Conservation (phyloP, 2,113 vertebrate species). For the Microcebus griseorufus region DNA sequence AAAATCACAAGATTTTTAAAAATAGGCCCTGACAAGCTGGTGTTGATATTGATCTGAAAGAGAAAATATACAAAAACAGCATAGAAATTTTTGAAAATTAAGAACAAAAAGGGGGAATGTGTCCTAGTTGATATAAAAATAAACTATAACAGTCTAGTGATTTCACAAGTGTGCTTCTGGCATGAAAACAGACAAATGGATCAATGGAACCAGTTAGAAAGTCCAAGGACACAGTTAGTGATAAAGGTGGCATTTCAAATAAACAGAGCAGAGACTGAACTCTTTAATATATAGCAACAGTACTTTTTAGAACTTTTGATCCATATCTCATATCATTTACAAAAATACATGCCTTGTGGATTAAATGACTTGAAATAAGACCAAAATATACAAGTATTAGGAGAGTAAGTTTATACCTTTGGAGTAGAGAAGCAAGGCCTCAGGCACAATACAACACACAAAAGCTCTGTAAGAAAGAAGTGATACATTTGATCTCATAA, state of each 20-base stretch:
- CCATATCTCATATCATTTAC: neutral
- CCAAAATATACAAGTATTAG: neutral
- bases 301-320: neutral
- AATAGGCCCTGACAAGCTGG: neutral
- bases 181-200: neutral
- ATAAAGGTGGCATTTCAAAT: neutral
- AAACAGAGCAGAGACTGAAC: neutral
- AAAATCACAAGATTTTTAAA: neutral
- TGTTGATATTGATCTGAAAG: neutral
- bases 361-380: conserved; percentile 29
- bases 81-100: conserved; percentile 31
- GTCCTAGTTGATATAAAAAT: neutral
- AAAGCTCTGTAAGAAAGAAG: neutral
- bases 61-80: neutral
- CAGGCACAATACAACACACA: neutral
- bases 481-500: neutral
- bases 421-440: neutral
- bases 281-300: neutral
- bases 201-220: neutral
- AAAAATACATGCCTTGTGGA: neutral
- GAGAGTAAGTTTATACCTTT: neutral
- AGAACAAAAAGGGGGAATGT: neutral
- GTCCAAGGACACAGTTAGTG: neutral
- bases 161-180: neutral
- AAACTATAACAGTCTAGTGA: neutral